Evolutionary conservation across 2,888 invertebrate genomes (phyloP).

Genomic region (Calliopum simillimum): DNA sequence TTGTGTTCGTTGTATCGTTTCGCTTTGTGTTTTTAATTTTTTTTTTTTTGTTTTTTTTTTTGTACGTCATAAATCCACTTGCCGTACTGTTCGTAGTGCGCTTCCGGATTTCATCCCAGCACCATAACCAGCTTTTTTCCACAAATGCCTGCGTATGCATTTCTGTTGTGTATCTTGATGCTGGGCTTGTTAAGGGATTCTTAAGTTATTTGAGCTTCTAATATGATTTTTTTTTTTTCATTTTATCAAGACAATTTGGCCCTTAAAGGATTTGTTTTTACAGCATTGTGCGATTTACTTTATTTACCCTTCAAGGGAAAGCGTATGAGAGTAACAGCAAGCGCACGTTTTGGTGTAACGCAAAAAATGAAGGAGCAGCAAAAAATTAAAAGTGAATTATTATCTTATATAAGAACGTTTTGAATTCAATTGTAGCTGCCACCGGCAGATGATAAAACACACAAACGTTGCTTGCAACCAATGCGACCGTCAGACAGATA

Average conservation of each 20-base stretch:
- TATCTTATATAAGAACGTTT: conserved; percentile 27
- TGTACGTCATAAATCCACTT: too few relatives aligned
- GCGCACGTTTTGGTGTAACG: not conserved
- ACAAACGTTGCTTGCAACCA: too few relatives aligned
- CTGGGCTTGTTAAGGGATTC: not conserved
- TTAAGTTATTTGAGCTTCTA: conserved; percentile 12
- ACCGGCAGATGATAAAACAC: conserved; percentile 9
- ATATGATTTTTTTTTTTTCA: not conserved
- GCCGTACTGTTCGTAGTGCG: too few relatives aligned
- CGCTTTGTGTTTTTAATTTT: too few relatives aligned
- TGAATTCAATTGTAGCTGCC: conserved; percentile 23
- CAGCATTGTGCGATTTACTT: not conserved
- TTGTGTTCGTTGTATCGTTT: too few relatives aligned
- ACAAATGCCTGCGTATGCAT: not conserved
- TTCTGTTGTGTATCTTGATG: not conserved
- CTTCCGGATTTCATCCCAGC: too few relatives aligned
- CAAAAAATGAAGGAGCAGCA: not conserved
- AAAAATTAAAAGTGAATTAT: conserved; percentile 31
- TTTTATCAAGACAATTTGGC: not conserved
- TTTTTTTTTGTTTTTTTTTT: too few relatives aligned
- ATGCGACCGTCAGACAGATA: not conserved
- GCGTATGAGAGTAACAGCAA: not conserved
- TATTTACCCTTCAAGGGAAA: conserved; percentile 7
- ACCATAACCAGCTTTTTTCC: too few relatives aligned
- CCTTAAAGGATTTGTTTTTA: conserved; percentile 4